A percentile compares a stretch with the other conserved stretches of the same genome.
These are phyloP conservation scores for Drosophila ercepeae DNA, from an alignment of 1,140 invertebrate species.

Conservation along the genomic window DNA sequence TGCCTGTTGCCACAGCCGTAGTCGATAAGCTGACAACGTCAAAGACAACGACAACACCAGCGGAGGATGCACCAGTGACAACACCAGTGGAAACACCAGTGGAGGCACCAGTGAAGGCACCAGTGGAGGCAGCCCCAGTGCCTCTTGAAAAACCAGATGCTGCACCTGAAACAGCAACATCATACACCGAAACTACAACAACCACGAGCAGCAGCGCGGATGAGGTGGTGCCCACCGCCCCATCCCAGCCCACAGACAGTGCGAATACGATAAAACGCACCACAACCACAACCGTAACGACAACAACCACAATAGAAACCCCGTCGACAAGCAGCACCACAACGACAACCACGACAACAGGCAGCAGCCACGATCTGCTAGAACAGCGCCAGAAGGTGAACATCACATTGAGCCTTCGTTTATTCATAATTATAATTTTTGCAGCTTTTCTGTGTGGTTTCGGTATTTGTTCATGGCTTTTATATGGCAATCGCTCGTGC, in stretches of 20 bases:
- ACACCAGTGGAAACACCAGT: conserved; percentile 10
- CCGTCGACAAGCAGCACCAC: conserved; percentile 48
- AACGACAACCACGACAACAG: conserved; percentile 60
- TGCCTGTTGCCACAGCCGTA: conserved; percentile 64
- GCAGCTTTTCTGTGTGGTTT: conserved; percentile 84
- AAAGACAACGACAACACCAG: conserved; percentile 41
- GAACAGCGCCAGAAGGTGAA: conserved; percentile 82
- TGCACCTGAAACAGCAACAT: conserved; percentile 19
- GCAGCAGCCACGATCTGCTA: conserved; percentile 54
- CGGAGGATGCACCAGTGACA: conserved; percentile 15
- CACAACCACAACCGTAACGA: conserved; percentile 56
- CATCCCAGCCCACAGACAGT: conserved; percentile 14
- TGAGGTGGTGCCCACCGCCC: background rate
- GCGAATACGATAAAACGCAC: conserved; percentile 36
- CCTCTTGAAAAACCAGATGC: conserved; percentile 15
- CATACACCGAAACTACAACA: conserved; percentile 36
- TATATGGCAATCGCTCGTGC: conserved; percentile 58
- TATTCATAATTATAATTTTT: conserved; percentile 81
- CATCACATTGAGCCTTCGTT: conserved; percentile 82
- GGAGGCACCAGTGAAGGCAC: background rate
- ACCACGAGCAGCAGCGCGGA: conserved; percentile 27
- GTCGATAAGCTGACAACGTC: conserved; percentile 57
- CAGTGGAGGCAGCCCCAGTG: conserved; percentile 1
- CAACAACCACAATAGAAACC: conserved; percentile 60
- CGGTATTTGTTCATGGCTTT: conserved; percentile 84